Percentiles rank a stretch among this genome's conserved stretches.
Evolutionary conservation across 2,797 vertebrate genomes (phyloP).

Genomic region (Peromyscus aztecus): DNA sequence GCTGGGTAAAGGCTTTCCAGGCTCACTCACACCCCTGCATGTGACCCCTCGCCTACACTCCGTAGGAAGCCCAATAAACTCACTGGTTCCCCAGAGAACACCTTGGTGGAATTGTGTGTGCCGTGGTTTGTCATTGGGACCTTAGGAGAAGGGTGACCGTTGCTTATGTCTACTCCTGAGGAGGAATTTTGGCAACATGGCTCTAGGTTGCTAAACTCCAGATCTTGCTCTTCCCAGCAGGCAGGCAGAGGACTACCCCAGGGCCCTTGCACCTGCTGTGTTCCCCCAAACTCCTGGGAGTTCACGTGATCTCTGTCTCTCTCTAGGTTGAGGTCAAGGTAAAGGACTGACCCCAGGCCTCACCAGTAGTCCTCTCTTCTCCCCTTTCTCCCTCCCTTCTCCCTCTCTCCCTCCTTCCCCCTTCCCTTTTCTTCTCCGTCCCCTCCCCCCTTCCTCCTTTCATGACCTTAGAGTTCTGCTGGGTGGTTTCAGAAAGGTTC

Average conservation of each 20-base stretch:
- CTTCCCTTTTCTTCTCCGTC: too few species aligned
- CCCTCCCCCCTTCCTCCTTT: rapidly evolving
- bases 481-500: neutral
- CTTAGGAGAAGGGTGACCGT: neutral
- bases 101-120: too few species aligned
- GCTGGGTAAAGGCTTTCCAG: neutral
- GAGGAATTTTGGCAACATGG: neutral
- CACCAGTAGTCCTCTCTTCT: neutral
- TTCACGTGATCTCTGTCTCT: neutral
- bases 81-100: neutral
- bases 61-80: neutral
- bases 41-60: too few species aligned
- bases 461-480: neutral
- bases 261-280: neutral
- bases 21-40: neutral
- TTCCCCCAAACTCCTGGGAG: neutral
- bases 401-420: rapidly evolving
- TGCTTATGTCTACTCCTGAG: neutral
- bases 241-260: neutral
- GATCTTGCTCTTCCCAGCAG: neutral
- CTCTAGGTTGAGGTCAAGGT: neutral
- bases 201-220: neutral
- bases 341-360: neutral
- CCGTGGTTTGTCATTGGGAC: neutral
- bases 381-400: rapidly evolving